These are phyloP conservation scores for Crambe crambe DNA, from an alignment of 37 sponge, comb jelly and placozoan genomes.

Conservation along the genomic window DNA sequence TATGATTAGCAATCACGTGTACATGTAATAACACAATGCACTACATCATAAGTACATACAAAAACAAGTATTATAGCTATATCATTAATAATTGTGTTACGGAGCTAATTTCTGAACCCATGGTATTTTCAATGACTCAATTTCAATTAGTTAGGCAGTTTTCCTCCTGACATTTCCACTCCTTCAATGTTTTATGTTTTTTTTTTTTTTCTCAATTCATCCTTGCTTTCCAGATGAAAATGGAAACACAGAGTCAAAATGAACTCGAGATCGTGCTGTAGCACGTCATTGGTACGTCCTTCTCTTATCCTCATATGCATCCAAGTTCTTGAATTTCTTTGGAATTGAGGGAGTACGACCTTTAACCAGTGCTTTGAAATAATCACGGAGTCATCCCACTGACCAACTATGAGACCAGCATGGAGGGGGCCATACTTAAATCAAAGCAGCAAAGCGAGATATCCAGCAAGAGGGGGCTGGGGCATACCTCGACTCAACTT, in stretches of 20 bases:
- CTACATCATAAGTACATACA: no score
- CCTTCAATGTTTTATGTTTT: no score
- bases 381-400: background rate
- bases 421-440: slow-evolving; percentile 33
- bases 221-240: background rate
- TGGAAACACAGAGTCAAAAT: background rate
- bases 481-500: background rate
- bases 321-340: slow-evolving; percentile 18
- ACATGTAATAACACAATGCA: no score
- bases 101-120: no score
- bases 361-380: background rate
- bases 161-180: background rate
- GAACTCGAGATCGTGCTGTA: slow-evolving; percentile 18
- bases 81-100: no score
- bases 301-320: background rate
- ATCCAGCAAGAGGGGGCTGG: background rate
- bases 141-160: no score
- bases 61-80: no score
- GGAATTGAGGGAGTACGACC: background rate
- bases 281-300: no score
- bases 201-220: no score
- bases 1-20: no score
- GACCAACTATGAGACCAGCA: slow-evolving; percentile 12
- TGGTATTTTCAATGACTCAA: no score
- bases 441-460: background rate